Base-by-base conservation (phyloP, 1,140 invertebrate species). In the Drosophila repleta region DNA sequence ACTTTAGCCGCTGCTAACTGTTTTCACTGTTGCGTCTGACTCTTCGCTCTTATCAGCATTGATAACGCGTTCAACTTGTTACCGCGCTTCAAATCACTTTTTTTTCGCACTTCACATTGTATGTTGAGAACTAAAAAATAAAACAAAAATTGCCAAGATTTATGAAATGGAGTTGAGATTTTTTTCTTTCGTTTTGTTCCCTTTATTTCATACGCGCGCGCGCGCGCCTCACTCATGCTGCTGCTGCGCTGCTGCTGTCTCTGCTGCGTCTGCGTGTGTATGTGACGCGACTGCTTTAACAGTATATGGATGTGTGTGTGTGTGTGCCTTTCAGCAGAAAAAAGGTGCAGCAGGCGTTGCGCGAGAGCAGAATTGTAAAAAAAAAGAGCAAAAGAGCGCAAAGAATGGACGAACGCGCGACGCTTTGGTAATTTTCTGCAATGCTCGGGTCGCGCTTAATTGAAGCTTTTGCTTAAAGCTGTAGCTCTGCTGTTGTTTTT, bases 281-380 rank as follows among this genome's bases (percentile, higher is more conserved):
- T 57, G 24, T 48, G 51, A 45, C 26, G 62, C 62, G 41, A 35
- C 43, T 70, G 43, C 21, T 26, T 13, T 49, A 10, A n/a, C 8
- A 45, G 52, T 17, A 18, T 43, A 39, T 65, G 55, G 53, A 49
- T 51, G 32, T 51, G 43, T 41, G 45, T 35, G 15, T 58, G 45
- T 70, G 46, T 52, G 37, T 21, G 74, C 53, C 58, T 83, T 83
- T 84, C 79, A 76, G 63, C 65, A 60, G 72, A 83, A 83, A 83
- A 83, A 83, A 79, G 76, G 79, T 82, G 80, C 80, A 83, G 80
- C 73, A 58, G 39, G 15, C 57, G 56, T 15, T 29, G 24, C 24
- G 32, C 17, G 51, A 75, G 73, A 75, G 67, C 55, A 70, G 32
- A 64, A 45, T 62, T 49, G 26, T 62, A 60, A 15, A 53, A 39